Base-by-base conservation (phyloP, 2,113 vertebrate genomes). In the Aegypius monachus region DNA sequence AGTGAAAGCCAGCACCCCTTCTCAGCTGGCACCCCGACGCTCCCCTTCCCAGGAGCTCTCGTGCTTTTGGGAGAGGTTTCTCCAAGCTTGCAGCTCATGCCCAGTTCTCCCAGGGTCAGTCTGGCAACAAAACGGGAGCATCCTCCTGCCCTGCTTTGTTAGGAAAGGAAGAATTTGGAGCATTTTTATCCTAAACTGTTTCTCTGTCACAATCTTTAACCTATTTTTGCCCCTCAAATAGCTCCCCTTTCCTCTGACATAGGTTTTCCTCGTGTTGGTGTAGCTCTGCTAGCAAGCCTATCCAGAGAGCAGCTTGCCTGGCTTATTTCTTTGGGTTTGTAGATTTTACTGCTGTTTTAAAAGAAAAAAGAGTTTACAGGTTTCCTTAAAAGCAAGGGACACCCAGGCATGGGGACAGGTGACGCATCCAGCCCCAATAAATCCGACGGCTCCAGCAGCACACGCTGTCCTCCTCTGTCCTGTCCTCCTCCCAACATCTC, bases 11-110 rank as follows among this genome's bases (percentile, higher is more conserved):
- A 20, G 59, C 3, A 3, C 16, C 21, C 31, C 38, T 68, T 38
- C 67, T 15, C 62, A 61, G 42, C 50, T 11, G 2, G 42, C 38
- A 63, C 20, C 38, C 52, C 1, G 0, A 7, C 1, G 12, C 11
- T 36, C 59, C 47, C 15, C 22, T 68, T 86, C 36, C 14, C 1
- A 1, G 34, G 48, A 48, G 32, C 29, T 18, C n/a, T n/a, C 3
- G 0, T 10, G 17, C 8, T 90, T 65, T 50, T 7, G 29, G 31
- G 42, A 73, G 17, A 70, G 45, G 32, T 31, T 86, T 50, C 45
- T 19, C 75, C 68, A 34, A 26, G 48, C 77, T 73, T 7, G 2
- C 21, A 50, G 16, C 26, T 79, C 29, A 3, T 3, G 17, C 29
- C n/a, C 48, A 36, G 55, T 16, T 10, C 18, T 53, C 23, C 16